Evolutionary conservation across 2,113 vertebrate genomes (phyloP).

Genomic region (Rhizomys pruinosus): DNA sequence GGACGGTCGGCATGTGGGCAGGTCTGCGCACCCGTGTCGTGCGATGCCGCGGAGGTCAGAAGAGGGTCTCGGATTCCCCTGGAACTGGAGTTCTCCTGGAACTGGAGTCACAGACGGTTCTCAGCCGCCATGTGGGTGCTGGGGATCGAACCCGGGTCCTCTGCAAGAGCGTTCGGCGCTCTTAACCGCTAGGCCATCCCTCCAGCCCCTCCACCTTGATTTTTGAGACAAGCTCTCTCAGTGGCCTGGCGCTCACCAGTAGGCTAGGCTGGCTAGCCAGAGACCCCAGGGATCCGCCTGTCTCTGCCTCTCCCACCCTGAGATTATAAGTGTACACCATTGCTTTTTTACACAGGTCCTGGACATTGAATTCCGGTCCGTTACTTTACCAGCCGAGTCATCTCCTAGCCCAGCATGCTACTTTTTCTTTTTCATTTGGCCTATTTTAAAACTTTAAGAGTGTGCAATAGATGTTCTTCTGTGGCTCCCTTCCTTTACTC

Average conservation of each 20-base stretch:
- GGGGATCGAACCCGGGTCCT: no score
- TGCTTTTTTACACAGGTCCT: neutral
- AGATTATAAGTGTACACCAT: neutral
- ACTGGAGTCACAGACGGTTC: no score
- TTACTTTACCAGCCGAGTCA: neutral
- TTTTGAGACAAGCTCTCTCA: neutral
- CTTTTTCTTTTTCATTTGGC: neutral
- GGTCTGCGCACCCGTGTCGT: no score
- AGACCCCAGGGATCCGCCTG: neutral
- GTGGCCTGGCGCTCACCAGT: neutral
- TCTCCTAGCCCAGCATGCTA: neutral
- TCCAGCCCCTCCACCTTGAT: neutral
- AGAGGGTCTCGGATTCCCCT: no score
- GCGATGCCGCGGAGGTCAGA: no score
- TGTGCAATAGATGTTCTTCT: neutral
- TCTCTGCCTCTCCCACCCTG: neutral
- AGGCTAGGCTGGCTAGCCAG: neutral
- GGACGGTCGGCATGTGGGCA: no score
- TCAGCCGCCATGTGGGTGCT: no score
- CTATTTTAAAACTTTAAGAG: neutral
- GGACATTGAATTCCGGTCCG: neutral
- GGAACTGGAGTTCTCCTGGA: no score
- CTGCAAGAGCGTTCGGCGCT: no score
- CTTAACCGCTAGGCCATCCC: no score
- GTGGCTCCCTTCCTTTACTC: neutral